Percentiles rank a stretch among this genome's conserved stretches.
These are phyloP conservation scores for Mythimna lalbum DNA, from an alignment of 2,888 invertebrate species.

Conservation along the genomic window DNA sequence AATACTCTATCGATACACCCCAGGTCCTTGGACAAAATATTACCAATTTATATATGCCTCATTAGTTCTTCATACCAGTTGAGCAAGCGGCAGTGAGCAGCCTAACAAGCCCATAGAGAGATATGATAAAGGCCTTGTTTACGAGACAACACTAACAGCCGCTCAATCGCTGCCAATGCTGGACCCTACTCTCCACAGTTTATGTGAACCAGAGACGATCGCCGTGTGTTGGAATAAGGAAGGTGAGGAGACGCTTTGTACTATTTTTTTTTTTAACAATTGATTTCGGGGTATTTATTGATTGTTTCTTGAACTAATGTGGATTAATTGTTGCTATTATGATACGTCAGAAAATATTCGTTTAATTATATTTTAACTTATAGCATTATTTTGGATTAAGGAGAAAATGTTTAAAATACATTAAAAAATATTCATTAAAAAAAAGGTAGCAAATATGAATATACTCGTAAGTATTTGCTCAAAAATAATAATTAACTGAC, in stretches of 20 bases:
- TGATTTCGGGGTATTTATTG: not conserved
- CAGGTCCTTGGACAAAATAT: not conserved
- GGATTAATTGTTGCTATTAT: too few species aligned
- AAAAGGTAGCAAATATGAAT: too few species aligned
- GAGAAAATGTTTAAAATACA: too few species aligned
- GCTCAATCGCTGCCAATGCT: conserved; percentile 30
- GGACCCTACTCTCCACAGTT: conserved; percentile 38
- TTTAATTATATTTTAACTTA: too few species aligned
- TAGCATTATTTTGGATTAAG: too few species aligned
- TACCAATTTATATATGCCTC: not conserved
- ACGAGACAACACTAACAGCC: conserved; percentile 19
- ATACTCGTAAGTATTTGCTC: too few species aligned
- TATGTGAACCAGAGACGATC: conserved; percentile 26
- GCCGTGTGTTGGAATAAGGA: conserved; percentile 9
- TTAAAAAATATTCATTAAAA: too few species aligned
- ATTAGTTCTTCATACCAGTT: not conserved
- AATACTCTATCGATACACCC: not conserved
- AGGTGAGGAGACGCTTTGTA: conserved; percentile 9
- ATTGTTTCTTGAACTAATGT: not conserved
- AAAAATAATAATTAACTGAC: too few species aligned
- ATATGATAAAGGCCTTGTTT: conserved; percentile 26
- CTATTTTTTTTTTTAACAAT: not conserved
- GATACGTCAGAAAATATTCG: too few species aligned
- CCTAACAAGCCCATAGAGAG: conserved; percentile 8
- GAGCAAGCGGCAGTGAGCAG: not conserved